Evolutionary conservation across 2,113 vertebrate genomes (phyloP), one percentile per base, ranked within the genome.

Genomic region (Junco hyemalis): DNA sequence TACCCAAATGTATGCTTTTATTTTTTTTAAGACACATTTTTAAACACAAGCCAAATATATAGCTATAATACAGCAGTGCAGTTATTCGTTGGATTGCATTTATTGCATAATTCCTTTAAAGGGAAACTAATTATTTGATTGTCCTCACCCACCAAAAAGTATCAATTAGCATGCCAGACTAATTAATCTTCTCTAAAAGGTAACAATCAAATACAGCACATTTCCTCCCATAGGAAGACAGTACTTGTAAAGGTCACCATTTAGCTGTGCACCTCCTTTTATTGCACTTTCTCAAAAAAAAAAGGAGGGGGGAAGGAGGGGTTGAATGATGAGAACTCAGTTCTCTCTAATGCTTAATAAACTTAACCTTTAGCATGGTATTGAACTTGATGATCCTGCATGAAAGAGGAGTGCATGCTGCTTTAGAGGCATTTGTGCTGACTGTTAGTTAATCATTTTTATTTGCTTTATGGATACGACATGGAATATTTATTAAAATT

Each of bases 281-380:
- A 81, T 92, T 93, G 35, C 44, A 44, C 33, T 88, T 89, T 83
- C 22, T 59, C 9, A 50, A 72, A 71, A 85, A 61, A 36, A 11
- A 57, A 16, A 11, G 1, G 7, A 8, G 5, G 8, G 16, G 31
- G 10, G 14, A 29, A 54, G 13, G 11, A 50, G 15, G 15, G 56
- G 50, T 38, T 91, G 87, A 87, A 23, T 88, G 83, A 65, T 91
- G 91, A 92, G 79, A 95, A 88, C 89, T 90, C 66, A 28, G 60
- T 77, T 79, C 93, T 94, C 40, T 91, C 68, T 86, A 96, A 77
- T 96, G 96, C 86, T 97, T 96, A 88, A 94, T 93, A 92, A 96
- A 96, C 53, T 91, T 97, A 96, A 95, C 92, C 88, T 96, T 97
- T 86, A 80, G 71, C 78, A 22, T 90, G 68, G 88, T 88, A 72